Evolutionary conservation across 2,888 invertebrate genomes (phyloP), one percentile per base, ranked within the genome.

Genomic region (Megalurothrips usitatus): DNA sequence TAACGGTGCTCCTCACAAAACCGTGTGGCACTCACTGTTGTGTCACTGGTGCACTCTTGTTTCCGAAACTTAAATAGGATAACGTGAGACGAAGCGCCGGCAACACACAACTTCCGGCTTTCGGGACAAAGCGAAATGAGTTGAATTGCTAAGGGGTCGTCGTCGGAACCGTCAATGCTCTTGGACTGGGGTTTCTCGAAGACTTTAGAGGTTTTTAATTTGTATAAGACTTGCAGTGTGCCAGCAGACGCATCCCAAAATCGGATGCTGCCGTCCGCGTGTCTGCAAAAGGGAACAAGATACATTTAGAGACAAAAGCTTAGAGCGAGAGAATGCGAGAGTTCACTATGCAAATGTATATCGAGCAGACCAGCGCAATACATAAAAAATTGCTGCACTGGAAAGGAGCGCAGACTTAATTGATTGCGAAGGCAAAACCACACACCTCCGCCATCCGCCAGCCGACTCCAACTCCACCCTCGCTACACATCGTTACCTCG

Each of bases 171-270:
- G 84, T 92, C 92, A 84, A 91, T 86, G 84, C 92, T 92, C 83
- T 91, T 89, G 82, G 91, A 88, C 86, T 90, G 91, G 83, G 92
- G 92, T 86, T 92, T 92, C 86, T 95, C 95, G 87, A 95, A 94
- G 81, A 94, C 91, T 90, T 98, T 98, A 84, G 96, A 95, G 87
- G 98, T 98, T 91, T 98, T 99, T 86, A 99, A 90, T 91, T 98
- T 98, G 90, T 99, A 99, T 86, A 99, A 91, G 86, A 98, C 94
- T 90, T 98, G 98, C 85, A 99, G 90, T 83, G 96, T 95, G 84
- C 97, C 97, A 81, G 96, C 97, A 86, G 97, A 97, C 79, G 97
- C 97, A 88, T 99, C 99, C 99, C 99, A 99, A 89, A 99, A 99
- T 88, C 98, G 98, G 82, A 99, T 91, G 86, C 97, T 97, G 81